Conservation (phyloP, 1,140 invertebrate species). For the Lepidurus arcticus region DNA sequence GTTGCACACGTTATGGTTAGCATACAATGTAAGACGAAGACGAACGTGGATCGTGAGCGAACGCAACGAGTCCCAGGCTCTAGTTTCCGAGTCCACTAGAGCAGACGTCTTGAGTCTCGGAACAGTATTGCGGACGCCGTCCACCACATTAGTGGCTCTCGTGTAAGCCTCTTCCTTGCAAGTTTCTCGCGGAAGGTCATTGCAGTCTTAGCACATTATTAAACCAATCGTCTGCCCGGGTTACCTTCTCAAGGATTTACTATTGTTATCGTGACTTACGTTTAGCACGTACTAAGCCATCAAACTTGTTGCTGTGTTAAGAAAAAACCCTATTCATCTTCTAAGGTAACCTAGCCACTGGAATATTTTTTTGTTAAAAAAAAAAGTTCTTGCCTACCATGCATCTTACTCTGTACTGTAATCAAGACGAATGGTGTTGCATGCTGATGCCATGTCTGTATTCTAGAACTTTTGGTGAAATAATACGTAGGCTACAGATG, state of each 20-base stretch:
- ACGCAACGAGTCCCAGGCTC: slow-evolving; percentile 7
- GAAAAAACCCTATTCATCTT: not conserved
- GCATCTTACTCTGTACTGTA: not conserved
- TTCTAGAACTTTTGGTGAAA: not conserved
- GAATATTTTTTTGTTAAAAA: no score
- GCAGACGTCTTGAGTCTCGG: not conserved
- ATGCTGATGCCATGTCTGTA: not conserved
- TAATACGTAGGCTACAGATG: not conserved
- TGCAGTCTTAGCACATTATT: not conserved
- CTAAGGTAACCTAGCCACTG: not conserved
- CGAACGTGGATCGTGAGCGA: not conserved
- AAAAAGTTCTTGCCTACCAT: no score
- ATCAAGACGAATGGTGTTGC: not conserved
- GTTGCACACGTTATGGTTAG: not conserved
- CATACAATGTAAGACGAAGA: not conserved
- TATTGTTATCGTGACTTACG: not conserved
- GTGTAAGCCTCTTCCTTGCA: not conserved
- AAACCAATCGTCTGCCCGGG: not conserved
- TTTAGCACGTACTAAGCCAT: not conserved
- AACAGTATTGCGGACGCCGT: slow-evolving; percentile 4
- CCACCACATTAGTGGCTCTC: not conserved
- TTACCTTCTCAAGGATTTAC: not conserved
- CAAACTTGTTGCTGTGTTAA: slow-evolving; percentile 22
- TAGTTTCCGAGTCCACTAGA: not conserved
- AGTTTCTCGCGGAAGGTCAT: not conserved